Base-by-base conservation (phyloP, 1,140 invertebrate genomes). In the Stegodyphus mimosarum region DNA sequence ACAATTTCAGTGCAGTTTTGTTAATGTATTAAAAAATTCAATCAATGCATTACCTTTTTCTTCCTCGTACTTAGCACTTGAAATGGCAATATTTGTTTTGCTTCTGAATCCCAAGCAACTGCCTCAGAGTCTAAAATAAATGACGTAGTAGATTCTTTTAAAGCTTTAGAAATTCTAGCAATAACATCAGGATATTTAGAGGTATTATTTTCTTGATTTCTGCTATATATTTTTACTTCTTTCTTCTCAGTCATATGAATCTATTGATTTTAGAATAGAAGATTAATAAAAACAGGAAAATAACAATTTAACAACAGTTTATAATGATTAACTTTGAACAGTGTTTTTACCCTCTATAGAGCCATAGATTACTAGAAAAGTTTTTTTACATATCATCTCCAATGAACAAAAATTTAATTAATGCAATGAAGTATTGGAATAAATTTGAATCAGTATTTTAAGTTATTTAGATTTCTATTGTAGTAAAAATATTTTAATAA, bases 121-220 rank as follows among this genome's bases (percentile, higher is more conserved):
- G 96, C 96, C 92, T 99, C 99, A 86, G 96, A 95, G 92, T 99
- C 99, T 72, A 99, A 90, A 88, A 99, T 96, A 91, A 96, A 99
- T 67, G 95, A 95, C 71, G 92, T 92, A 0, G 98, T 94, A 0
- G 90, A 88, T 0, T 92, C 91, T 73, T 92, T 92, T 63, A 94
- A 88, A 70, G 86, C 77, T 51, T 90, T 89, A 10, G 92, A 91
- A 75, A 98, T 92, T 7, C 96, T 92, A 1, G 92, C 90, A 88
- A 99, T 94, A 33, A 99, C 93, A 92, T 99, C 99, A 10, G 99
- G 99, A 93, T 99, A 99, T 90, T 99, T 99, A 49, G 93, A 93
- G 0, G 98, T 99, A 90, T 99, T 99, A 90, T 99, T 94, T 92
- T 99, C 99, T 90, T 99, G 98, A 92, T 99, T 99, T 78, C 99